These are phyloP conservation scores for Pseudochirops corinnae DNA, from an alignment of 2,797 vertebrate species.

Conservation along the genomic window DNA sequence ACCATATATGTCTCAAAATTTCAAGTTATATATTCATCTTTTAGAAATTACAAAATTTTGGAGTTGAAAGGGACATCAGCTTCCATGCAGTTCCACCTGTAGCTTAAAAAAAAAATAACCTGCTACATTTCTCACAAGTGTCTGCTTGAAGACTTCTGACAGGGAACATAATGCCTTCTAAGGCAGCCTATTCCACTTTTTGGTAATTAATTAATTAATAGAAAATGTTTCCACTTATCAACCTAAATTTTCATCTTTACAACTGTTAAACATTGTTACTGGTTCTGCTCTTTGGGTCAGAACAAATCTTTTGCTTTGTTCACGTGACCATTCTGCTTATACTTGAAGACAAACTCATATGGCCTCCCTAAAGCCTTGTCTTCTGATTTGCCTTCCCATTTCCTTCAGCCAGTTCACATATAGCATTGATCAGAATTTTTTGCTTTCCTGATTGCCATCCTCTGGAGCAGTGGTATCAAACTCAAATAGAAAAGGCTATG, in stretches of 20 bases:
- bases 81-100: background rate
- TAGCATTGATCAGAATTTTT: background rate
- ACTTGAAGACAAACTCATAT: background rate
- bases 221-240: background rate
- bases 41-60: background rate
- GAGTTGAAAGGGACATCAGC: background rate
- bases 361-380: background rate
- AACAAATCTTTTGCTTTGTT: background rate
- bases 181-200: background rate
- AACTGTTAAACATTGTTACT: background rate
- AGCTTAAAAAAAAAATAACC: background rate
- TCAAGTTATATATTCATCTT: background rate
- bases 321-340: background rate
- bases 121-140: background rate
- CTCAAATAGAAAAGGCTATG: background rate
- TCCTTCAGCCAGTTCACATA: background rate
- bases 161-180: background rate
- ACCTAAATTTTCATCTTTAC: background rate
- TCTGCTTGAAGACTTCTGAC: background rate
- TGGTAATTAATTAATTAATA: background rate
- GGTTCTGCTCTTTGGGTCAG: background rate
- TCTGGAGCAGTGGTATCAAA: background rate
- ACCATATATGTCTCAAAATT: conserved; percentile 16
- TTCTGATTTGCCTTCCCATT: background rate
- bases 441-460: background rate